Percentiles rank a stretch among this genome's conserved stretches.
phyloP scores from a whole-genome alignment of 2,113 vertebrate species.

The Calyptomena viridis region DNA sequence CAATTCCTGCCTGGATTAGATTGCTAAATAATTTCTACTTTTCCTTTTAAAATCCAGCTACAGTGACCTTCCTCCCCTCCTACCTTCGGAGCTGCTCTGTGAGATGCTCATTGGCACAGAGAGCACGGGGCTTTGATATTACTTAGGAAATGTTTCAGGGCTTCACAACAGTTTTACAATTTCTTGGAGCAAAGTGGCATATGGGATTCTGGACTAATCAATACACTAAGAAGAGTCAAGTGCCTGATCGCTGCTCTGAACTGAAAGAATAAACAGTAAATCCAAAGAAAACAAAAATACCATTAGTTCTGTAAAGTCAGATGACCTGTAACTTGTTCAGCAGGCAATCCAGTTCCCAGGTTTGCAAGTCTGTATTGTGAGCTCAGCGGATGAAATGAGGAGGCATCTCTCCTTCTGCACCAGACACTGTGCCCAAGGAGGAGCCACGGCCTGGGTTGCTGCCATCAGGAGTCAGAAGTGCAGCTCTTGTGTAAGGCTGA shows the following conservation, averaged over 20 bases:
- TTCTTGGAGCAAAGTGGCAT: neutral
- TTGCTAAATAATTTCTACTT: neutral
- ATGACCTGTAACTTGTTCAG: neutral
- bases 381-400: neutral
- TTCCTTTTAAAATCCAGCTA: neutral
- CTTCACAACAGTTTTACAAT: neutral
- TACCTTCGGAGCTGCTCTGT: neutral
- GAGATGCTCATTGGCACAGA: neutral
- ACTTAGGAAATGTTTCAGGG: neutral
- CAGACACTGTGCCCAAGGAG: neutral
- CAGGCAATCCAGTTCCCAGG: accelerated
- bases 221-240: neutral
- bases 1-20: neutral
- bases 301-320: neutral
- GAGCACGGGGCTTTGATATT: neutral
- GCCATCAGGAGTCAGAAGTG: neutral
- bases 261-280: neutral
- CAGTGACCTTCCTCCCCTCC: neutral
- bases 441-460: neutral
- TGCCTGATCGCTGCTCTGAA: neutral
- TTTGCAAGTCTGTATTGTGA: neutral
- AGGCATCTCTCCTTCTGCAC: neutral
- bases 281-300: neutral
- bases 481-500: neutral
- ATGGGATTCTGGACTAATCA: neutral